Evolutionary conservation across 2,797 vertebrate genomes (phyloP).

Genomic region (Antrozous pallidus): DNA sequence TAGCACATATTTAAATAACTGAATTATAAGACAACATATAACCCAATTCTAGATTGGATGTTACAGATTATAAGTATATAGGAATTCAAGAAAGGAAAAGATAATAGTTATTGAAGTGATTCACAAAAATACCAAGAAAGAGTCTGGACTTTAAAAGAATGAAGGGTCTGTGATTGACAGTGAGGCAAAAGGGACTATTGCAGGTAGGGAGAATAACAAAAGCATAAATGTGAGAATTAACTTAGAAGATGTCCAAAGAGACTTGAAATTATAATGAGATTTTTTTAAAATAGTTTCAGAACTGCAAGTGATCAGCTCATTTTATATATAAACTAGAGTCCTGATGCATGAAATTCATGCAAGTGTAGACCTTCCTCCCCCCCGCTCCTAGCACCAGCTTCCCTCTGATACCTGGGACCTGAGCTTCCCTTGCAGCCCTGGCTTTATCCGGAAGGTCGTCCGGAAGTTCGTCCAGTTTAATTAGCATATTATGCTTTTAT

Average conservation of each 20-base stretch:
- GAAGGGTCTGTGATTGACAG: neutral
- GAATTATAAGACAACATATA: neutral
- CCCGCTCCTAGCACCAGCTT: too few relatives aligned
- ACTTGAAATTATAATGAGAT: neutral
- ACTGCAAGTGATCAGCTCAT: neutral
- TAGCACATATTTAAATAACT: neutral
- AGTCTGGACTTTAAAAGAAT: neutral
- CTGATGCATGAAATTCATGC: too few relatives aligned
- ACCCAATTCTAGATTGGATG: neutral
- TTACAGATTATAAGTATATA: neutral
- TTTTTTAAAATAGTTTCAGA: constrained; percentile 18
- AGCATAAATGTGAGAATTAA: neutral
- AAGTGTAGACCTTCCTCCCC: too few relatives aligned
- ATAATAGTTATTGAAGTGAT: neutral
- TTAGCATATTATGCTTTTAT: too few relatives aligned
- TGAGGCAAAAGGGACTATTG: neutral
- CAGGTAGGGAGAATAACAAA: neutral
- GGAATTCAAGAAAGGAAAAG: neutral
- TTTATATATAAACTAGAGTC: neutral
- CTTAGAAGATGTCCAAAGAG: neutral
- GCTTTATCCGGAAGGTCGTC: too few relatives aligned
- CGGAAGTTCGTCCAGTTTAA: too few relatives aligned
- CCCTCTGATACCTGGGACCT: too few relatives aligned
- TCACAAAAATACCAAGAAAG: neutral
- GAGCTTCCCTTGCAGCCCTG: too few relatives aligned